Evolutionary conservation across 2,888 invertebrate genomes (phyloP), one percentile per base, ranked within the genome.

Genomic region (Rhynchonema sp.): DNA sequence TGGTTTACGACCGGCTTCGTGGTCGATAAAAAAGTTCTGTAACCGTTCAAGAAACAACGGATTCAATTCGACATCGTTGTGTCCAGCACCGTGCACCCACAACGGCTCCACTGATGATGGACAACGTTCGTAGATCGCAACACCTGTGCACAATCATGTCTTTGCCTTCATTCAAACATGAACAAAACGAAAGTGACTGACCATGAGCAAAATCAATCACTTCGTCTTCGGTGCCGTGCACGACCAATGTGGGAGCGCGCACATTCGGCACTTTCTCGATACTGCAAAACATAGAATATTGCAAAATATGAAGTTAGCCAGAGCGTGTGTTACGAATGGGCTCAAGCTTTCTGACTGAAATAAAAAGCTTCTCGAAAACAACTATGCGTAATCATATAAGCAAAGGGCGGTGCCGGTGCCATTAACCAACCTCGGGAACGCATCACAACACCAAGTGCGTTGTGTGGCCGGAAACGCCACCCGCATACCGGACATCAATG

Each of bases 181-280:
- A n/a, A n/a, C n/a, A n/a, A n/a, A n/a, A n/a, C n/a, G n/a, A n/a
- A n/a, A n/a, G n/a, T n/a, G n/a, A n/a, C n/a, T n/a, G 52, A 62
- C 96, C 96, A 76, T 98, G 96, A 62, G 89, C 90, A 78, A 96
- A 92, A 79, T 94, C 91, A 76, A 96, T 96, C 64, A 96, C 91
- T 79, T 96, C 96, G 76, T 98, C 96, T 74, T 94, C 91, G 63
- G 94, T 96, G 70, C 96, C 96, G 76, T 96, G 96, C 72, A 98
- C 96, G 59, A 98, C 91, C 73, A 98, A 81, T 71, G 94, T 94
- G 59, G 94, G 94, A 66, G 92, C 91, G 74, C 87, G 87, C 64
- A 96, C 91, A 78, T 91, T 90, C 64, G 91, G 89, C 71, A 94
- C 89, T 81, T 94, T 94, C 80, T 96, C 94, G 80, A 96, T 96